These are phyloP conservation scores for Cynopterus sphinx DNA, from an alignment of 2,797 vertebrate species.

Conservation along the genomic window DNA sequence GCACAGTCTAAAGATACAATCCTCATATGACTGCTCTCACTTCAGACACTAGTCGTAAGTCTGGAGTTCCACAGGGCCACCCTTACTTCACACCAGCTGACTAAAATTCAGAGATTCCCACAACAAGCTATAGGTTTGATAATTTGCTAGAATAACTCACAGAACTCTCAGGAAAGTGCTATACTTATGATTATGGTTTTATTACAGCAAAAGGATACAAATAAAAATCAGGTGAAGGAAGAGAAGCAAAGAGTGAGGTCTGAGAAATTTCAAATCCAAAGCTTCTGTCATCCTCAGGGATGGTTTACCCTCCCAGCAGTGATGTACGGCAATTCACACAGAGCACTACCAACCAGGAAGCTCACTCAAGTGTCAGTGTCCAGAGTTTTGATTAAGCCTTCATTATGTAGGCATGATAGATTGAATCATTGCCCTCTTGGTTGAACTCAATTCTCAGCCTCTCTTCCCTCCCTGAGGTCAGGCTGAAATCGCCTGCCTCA, in stretches of 20 bases:
- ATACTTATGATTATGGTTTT: neutral
- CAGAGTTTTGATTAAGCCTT: neutral
- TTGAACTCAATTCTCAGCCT: neutral
- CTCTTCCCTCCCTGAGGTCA: neutral
- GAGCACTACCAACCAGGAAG: neutral
- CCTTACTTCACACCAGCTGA: neutral
- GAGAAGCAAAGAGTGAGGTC: neutral
- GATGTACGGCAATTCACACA: neutral
- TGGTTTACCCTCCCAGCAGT: neutral
- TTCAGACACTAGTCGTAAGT: neutral
- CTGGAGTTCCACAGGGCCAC: neutral
- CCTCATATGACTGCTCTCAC: neutral
- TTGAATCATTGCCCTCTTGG: neutral
- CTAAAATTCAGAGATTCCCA: neutral
- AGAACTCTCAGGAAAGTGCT: slow-evolving; percentile 23
- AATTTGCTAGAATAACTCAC: neutral
- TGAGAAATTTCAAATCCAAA: neutral
- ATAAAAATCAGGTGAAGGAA: neutral
- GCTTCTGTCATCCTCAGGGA: neutral
- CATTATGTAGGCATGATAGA: neutral
- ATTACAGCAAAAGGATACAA: neutral
- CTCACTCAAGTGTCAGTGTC: neutral
- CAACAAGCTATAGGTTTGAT: neutral
- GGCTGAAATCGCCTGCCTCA: neutral
- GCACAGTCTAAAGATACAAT: neutral